Evolutionary conservation across 2,888 invertebrate species (phyloP).

Genomic region (Melinopterus prodromus): DNA sequence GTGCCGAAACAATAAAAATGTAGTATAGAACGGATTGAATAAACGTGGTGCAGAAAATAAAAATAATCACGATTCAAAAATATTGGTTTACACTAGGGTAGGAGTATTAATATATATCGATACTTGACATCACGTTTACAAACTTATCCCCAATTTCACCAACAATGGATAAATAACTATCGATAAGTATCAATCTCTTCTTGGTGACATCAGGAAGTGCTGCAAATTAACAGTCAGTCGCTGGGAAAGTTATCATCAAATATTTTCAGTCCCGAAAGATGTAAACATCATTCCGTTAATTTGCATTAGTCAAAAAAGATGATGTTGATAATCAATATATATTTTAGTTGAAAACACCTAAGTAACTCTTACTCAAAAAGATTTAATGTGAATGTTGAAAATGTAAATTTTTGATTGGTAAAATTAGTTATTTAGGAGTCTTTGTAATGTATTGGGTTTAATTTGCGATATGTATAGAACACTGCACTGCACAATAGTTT

Average conservation of each 20-base stretch:
- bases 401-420: no score
- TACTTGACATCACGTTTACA: no score
- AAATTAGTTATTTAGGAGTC: no score
- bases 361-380: not conserved
- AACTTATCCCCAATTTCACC: no score
- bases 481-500: slow-evolving; percentile 4
- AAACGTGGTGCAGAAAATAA: not conserved
- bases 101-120: not conserved
- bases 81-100: not conserved
- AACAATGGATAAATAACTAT: no score
- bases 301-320: not conserved
- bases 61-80: not conserved
- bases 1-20: not conserved
- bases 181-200: no score
- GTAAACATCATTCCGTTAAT: not conserved
- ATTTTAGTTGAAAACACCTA: not conserved
- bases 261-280: not conserved
- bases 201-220: no score
- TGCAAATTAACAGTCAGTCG: not conserved
- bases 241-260: not conserved
- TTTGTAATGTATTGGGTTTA: no score
- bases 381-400: no score
- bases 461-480: not conserved
- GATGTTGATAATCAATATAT: not conserved
- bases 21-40: not conserved